A percentile compares a stretch with the other conserved stretches of the same genome.
Evolutionary conservation across 2,888 invertebrate species (phyloP).

Genomic region (Athalia rosae): DNA sequence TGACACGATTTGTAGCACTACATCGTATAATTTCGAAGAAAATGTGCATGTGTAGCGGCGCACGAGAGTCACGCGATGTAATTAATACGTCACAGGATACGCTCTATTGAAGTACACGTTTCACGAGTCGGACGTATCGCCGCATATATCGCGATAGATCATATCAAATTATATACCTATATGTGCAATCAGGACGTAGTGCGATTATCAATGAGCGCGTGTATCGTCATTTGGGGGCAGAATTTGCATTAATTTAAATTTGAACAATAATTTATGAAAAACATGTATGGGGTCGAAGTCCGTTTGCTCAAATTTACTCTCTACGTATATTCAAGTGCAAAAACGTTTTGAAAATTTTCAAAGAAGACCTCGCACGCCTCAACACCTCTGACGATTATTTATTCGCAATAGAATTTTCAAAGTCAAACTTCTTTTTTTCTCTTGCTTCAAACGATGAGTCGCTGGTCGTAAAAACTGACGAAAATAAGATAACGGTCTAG

Average conservation of each 20-base stretch:
- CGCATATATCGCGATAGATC: background rate
- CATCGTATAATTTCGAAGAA: background rate
- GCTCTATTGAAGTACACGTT: conserved; percentile 31
- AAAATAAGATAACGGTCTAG: background rate
- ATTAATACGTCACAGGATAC: conserved; percentile 38
- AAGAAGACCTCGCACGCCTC: background rate
- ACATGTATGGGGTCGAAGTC: too few species aligned
- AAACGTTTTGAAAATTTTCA: background rate
- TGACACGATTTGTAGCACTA: too few species aligned
- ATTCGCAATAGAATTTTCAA: conserved; percentile 16
- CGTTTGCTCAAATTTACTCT: too few species aligned
- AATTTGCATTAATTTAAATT: too few species aligned
- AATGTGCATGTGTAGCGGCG: background rate
- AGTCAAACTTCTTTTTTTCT: background rate
- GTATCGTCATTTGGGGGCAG: background rate
- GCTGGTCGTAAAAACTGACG: background rate
- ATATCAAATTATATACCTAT: background rate
- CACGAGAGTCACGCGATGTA: background rate
- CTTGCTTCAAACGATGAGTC: conserved; percentile 9
- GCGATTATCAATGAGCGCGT: background rate
- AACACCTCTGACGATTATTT: background rate
- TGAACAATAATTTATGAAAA: too few species aligned
- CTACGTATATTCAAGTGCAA: background rate
- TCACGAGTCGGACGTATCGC: conserved; percentile 25
- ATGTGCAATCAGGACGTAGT: conserved; percentile 12